Base-by-base conservation (phyloP, 2,797 vertebrate species). In the Poeciliopsis gracilis region DNA sequence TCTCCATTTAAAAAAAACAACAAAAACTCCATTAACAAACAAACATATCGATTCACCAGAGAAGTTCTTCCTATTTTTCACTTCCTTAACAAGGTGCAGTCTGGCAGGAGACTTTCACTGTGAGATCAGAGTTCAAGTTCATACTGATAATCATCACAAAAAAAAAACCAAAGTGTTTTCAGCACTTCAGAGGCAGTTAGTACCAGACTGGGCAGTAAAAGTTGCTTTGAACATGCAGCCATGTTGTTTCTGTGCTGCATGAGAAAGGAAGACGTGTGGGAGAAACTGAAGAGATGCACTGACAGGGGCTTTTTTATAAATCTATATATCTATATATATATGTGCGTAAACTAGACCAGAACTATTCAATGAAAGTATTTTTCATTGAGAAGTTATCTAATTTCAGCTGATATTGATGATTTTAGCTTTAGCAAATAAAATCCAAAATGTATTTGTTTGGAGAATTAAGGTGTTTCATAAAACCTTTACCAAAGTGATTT, bases 61-160 rank as follows among this genome's bases (percentile, higher is more conserved):
- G 76, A 77, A 7, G 59, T 84, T 76, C 79, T 92, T 92, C 90
- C 55, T 55, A 80, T 89, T 92, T 90, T 85, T 87, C 84, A 94
- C 91, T 94, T 93, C 93, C 92, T 86, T 81, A 28, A 43, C 67
- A 79, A 80, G 82, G 74, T 84, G 71, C 8, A 3, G 11, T 38
- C 28, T 20, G 18, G 77, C 25, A 9, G 5, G 6, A 66, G 23
- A 72, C 79, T 79, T 81, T 84, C 57, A 80, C 30, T 46, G 45
- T 33, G 20, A 75, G 23, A 47, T 30, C 38, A 25, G 25, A 43
- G 43, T 66, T 67, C 8, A 33, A 28, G 49, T 59, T 13, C 23
- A 43, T 0, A 25, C 53, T 28, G 12, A 43, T 13, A 38, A 9
- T n/a, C 11, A 67, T 47, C 16, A 67, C 16, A n/a, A n/a, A n/a